Evolutionary conservation across 2,888 invertebrate genomes (phyloP).

Genomic region (Tetropium fuscum): DNA sequence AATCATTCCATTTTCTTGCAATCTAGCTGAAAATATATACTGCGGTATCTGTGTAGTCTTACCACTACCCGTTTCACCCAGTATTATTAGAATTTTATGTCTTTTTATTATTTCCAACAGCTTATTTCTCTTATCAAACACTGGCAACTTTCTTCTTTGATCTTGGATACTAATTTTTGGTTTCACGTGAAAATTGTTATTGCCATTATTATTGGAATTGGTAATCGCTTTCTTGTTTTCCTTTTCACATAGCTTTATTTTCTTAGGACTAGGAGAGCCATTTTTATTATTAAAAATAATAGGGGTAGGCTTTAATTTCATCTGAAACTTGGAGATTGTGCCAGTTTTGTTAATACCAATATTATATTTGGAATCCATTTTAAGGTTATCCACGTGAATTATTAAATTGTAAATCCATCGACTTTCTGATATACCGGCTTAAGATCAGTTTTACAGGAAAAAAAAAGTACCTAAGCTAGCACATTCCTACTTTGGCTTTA

Average conservation of each 20-base stretch:
- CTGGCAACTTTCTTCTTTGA: slow-evolving; percentile 59
- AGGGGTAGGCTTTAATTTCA: slow-evolving; percentile 57
- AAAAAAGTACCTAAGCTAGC: too few species aligned
- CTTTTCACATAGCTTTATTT: slow-evolving; percentile 52
- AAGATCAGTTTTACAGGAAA: too few species aligned
- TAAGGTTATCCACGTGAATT: slow-evolving; percentile 38
- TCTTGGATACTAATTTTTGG: slow-evolving; percentile 59
- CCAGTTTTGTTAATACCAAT: slow-evolving; percentile 38
- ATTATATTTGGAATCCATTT: slow-evolving; percentile 51
- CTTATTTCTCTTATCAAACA: slow-evolving; percentile 61
- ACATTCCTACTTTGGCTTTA: too few species aligned
- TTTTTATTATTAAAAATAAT: slow-evolving; percentile 57
- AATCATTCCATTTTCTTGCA: slow-evolving; percentile 78
- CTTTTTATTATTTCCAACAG: slow-evolving; percentile 80
- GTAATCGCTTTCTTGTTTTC: slow-evolving; percentile 37
- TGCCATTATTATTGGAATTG: slow-evolving; percentile 38
- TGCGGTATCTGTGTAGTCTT: slow-evolving; percentile 99
- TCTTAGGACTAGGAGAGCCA: slow-evolving; percentile 55
- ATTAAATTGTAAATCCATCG: too few species aligned
- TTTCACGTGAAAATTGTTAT: slow-evolving; percentile 45
- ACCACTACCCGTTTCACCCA: slow-evolving; percentile 97
- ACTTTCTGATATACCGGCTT: too few species aligned
- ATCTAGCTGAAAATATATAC: slow-evolving; percentile 78
- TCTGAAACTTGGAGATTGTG: slow-evolving; percentile 48
- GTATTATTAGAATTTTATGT: slow-evolving; percentile 82